A percentile compares a stretch with the other conserved stretches of the same genome.
phyloP scores from a whole-genome alignment of 2,888 invertebrate genomes.

The Diaperis boleti region DNA sequence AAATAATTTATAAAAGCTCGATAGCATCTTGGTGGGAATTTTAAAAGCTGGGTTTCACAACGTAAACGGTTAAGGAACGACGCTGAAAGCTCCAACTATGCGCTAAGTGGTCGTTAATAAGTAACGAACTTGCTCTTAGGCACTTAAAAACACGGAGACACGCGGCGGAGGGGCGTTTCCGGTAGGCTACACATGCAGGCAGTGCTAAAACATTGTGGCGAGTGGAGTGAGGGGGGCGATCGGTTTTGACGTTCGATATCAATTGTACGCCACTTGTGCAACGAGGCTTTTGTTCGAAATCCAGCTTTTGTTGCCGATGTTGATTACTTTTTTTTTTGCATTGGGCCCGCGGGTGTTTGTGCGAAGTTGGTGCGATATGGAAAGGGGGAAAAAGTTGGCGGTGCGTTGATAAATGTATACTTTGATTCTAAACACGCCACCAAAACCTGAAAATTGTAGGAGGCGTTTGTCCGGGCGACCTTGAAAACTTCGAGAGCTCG shows the following conservation, averaged over 20 bases:
- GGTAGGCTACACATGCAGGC: neutral
- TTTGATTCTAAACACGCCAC: neutral
- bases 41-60: slow-evolving; percentile 17
- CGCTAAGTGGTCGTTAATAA: slow-evolving; percentile 34
- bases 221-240: neutral
- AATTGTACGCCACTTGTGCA: neutral
- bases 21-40: slow-evolving; percentile 11
- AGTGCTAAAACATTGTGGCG: neutral
- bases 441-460: neutral
- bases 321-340: neutral
- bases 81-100: slow-evolving; percentile 24
- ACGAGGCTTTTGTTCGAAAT: neutral
- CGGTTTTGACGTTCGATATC: slow-evolving; percentile 6
- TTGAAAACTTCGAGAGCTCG: no score
- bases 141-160: slow-evolving; percentile 10
- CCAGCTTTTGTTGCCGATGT: slow-evolving; percentile 1
- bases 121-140: slow-evolving; percentile 17
- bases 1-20: slow-evolving; percentile 15
- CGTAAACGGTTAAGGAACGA: slow-evolving; percentile 1
- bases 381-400: slow-evolving; percentile 3
- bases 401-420: neutral
- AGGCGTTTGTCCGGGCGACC: no score
- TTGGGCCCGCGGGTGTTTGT: neutral
- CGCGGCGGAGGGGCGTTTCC: neutral
- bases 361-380: no score